Evolutionary conservation across 1,140 invertebrate genomes (phyloP).

Genomic region (Rhopalosiphum maidis): DNA sequence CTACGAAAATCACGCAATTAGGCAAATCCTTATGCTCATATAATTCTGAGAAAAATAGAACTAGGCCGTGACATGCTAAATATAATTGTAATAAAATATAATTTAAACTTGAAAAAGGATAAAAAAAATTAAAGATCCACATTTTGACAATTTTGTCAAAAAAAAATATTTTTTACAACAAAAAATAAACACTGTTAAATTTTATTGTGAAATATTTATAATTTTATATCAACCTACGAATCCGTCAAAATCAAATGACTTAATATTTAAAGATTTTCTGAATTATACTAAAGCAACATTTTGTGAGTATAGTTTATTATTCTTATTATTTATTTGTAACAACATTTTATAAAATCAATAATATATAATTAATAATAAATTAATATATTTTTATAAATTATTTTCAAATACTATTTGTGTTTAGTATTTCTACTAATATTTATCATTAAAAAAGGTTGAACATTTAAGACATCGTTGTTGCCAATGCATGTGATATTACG

Average conservation of each 20-base stretch:
- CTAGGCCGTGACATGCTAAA: neutral
- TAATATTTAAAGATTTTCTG: neutral
- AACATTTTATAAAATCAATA: neutral
- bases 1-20: too few species aligned
- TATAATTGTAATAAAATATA: too few species aligned
- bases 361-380: neutral
- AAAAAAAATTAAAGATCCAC: neutral
- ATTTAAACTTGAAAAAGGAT: neutral
- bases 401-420: neutral
- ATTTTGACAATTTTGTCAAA: neutral
- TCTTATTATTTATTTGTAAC: too few species aligned
- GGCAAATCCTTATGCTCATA: neutral
- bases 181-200: neutral
- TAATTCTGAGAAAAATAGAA: neutral
- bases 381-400: neutral
- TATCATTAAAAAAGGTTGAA: neutral
- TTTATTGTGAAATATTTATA: neutral
- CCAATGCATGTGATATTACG: neutral
- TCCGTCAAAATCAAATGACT: neutral
- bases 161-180: neutral
- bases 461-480: neutral
- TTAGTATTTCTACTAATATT: neutral
- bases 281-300: neutral
- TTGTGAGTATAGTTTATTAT: neutral
- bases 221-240: neutral